Conservation (phyloP, 2,113 vertebrate genomes). For the Oplegnathus fasciatus region DNA sequence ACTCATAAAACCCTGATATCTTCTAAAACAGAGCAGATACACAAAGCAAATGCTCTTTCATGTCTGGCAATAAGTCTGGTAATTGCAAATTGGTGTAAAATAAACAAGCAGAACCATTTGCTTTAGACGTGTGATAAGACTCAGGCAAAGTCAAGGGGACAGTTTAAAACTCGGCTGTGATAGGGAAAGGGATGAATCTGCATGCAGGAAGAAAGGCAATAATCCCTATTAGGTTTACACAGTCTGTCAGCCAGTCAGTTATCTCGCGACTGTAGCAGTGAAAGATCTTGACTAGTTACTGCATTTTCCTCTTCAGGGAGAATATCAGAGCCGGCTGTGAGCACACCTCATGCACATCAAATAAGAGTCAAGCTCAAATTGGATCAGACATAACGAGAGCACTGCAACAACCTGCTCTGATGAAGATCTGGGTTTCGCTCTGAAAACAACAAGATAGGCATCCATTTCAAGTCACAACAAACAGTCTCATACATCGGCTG, state of each 20-base stretch:
- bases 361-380: conserved; percentile 60
- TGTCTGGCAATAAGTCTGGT: conserved; percentile 44
- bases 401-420: conserved; percentile 70
- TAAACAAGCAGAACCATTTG: conserved; percentile 64
- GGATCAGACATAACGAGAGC: conserved; percentile 74
- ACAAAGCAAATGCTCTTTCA: conserved; percentile 58
- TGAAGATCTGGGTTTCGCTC: conserved; percentile 57
- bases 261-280: conserved; percentile 37
- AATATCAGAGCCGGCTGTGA: conserved; percentile 55
- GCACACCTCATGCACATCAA: conserved; percentile 71
- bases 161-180: conserved; percentile 25
- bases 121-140: conserved; percentile 53
- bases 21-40: conserved; percentile 51
- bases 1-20: conserved; percentile 35
- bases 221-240: conserved; percentile 63
- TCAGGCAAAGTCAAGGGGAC: conserved; percentile 56
- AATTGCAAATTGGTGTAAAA: conserved; percentile 68
- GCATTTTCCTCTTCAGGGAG: conserved; percentile 62
- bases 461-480: conserved; percentile 60
- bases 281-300: conserved; percentile 48
- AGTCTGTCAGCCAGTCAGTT: conserved; percentile 52
- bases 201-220: conserved; percentile 25
- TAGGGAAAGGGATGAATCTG: conserved; percentile 48
- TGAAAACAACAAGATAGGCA: conserved; percentile 50
- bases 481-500: conserved; percentile 36